Conservation (phyloP, 2,113 vertebrate genomes). For the Chauna torquata region DNA sequence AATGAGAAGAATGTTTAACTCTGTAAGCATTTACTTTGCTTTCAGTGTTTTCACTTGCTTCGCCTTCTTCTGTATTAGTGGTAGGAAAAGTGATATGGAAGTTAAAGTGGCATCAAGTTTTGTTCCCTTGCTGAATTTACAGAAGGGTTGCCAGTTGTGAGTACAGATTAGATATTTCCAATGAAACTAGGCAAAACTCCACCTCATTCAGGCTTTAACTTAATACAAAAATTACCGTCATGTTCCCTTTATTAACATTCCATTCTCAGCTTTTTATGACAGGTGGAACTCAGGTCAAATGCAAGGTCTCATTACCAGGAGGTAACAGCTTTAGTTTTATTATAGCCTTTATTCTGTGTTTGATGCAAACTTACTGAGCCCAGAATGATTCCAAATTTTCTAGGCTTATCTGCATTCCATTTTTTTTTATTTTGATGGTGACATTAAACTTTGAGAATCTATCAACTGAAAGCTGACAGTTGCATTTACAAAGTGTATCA, state of each 20-base stretch:
- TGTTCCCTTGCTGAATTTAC: neutral
- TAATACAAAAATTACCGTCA: neutral
- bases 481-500: slow-evolving; percentile 9
- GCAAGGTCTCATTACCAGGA: slow-evolving; percentile 27
- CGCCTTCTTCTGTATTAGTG: neutral
- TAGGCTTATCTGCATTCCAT: neutral
- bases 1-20: neutral
- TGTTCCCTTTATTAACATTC: neutral
- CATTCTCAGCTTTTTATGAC: neutral
- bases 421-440: slow-evolving; percentile 1
- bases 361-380: slow-evolving; percentile 11
- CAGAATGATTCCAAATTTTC: slow-evolving; percentile 11
- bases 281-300: slow-evolving; percentile 26
- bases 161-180: neutral
- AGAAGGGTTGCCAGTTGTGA: neutral
- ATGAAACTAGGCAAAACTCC: neutral
- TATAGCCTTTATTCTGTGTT: neutral
- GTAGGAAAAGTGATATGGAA: neutral
- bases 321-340: slow-evolving; percentile 5
- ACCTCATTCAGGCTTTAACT: neutral
- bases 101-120: neutral
- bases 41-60: neutral
- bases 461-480: slow-evolving; percentile 18
- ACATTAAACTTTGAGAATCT: slow-evolving; percentile 9
- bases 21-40: neutral